Conservation (phyloP, 2,888 invertebrate species). For the Acanthosoma haemorrhoidale region DNA sequence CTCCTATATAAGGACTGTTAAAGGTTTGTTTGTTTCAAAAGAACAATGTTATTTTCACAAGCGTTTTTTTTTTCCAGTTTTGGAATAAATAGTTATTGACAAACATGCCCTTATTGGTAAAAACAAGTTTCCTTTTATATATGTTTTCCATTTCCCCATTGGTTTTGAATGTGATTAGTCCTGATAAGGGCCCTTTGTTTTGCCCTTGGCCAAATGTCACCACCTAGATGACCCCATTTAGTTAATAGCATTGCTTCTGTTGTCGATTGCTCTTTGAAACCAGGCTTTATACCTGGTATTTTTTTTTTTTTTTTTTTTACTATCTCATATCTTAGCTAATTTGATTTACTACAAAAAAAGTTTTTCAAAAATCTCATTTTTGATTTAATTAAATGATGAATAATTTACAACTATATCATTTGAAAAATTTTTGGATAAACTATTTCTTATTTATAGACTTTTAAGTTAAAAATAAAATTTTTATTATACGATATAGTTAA, state of each 20-base stretch:
- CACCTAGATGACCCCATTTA: constrained; percentile 1
- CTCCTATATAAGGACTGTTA: too few species aligned
- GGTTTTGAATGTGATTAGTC: too few species aligned
- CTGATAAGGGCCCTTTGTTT: constrained; percentile 1
- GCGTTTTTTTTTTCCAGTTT: too few species aligned
- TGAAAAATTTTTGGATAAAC: background rate
- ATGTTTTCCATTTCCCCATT: too few species aligned
- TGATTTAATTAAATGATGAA: too few species aligned
- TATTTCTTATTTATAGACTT: background rate
- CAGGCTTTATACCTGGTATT: background rate
- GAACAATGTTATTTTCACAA: too few species aligned
- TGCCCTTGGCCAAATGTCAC: constrained; percentile 4
- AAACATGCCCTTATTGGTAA: too few species aligned
- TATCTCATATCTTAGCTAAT: background rate
- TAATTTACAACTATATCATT: too few species aligned
- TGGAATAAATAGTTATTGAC: too few species aligned
- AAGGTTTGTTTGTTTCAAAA: too few species aligned
- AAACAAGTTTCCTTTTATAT: too few species aligned
- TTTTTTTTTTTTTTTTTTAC: background rate
- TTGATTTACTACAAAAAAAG: background rate
- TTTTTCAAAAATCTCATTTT: background rate
- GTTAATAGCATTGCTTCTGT: constrained; percentile 2
- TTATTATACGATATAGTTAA: background rate
- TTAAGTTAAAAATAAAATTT: background rate
- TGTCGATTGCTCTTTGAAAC: background rate